phyloP scores from a whole-genome alignment of 2,797 vertebrate species.

The Odontamblyopus lacepedii region DNA sequence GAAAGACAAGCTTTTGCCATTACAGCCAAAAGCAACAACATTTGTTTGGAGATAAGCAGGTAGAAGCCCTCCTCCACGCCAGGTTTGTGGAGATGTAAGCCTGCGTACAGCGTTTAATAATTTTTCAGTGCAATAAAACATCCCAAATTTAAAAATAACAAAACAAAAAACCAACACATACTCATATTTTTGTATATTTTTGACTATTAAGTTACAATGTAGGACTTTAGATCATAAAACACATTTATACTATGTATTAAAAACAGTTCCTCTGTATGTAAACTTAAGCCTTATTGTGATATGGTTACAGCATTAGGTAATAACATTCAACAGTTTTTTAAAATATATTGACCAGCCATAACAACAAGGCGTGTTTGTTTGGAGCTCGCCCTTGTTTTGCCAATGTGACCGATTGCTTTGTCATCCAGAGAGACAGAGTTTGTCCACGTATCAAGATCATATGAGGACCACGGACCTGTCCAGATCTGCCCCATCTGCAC shows the following conservation, averaged over 20 bases:
- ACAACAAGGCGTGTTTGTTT: constrained; percentile 15
- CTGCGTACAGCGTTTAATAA: too few relatives aligned
- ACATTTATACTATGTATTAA: background rate
- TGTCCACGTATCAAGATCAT: constrained; percentile 42
- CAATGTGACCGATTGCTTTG: constrained; percentile 38
- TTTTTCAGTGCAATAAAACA: too few relatives aligned
- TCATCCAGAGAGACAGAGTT: constrained; percentile 50
- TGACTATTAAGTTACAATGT: too few relatives aligned
- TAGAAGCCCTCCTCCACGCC: too few relatives aligned
- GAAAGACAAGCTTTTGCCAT: too few relatives aligned
- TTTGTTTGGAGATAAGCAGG: too few relatives aligned
- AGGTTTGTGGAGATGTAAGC: too few relatives aligned
- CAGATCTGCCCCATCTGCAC: constrained; percentile 68
- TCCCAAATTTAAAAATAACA: too few relatives aligned
- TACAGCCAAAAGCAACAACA: too few relatives aligned
- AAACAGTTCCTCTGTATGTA: background rate
- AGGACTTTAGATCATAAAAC: background rate
- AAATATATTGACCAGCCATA: background rate
- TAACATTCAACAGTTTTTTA: background rate
- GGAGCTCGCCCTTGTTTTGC: constrained; percentile 5
- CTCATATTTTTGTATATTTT: too few relatives aligned
- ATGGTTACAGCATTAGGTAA: background rate
- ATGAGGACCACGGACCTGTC: constrained; percentile 43
- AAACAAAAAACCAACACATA: too few relatives aligned
- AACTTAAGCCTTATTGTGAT: background rate